Base-by-base conservation (phyloP, 2,797 vertebrate genomes). In the Thaleichthys pacificus region DNA sequence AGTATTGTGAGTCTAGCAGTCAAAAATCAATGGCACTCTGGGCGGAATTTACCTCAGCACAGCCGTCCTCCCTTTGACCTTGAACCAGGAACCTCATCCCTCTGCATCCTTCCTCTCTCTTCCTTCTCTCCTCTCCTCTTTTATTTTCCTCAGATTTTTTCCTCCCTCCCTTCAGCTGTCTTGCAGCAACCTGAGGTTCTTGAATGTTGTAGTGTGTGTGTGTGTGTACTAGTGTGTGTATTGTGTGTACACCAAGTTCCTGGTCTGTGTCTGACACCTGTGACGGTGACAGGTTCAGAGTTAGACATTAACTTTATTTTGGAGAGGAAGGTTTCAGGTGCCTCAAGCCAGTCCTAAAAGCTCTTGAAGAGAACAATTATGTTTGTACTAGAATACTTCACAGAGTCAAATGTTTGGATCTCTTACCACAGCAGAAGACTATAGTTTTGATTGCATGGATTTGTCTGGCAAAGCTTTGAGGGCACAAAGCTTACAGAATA, bases 41-140 rank as follows among this genome's bases (percentile, higher is more conserved):
- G 62, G 78, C 70, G 71, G 35, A 71, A 66, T 77, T 72, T 77
- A 77, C 79, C 69, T 72, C 76, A 73, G 42, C 66, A 47, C 42
- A 74, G 61, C 61, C 19, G 64, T 71, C 77, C 49, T 12, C 64
- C 65, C 61, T 69, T 49, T 82, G 82, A 85, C 84, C 81, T 88
- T 88, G 80, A 87, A 82, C 54, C 28, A 21, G 66, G 61, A 66
- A 28, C 47, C 69, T 72, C 71, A 68, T 61, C 76, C 28, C 17
- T 71, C 57, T 69, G 67, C 54, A 26, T 63, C 2, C 17, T 8
- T 26, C 42, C 28, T 3, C n/a, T 38, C 24, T 61, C 76, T 32
- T 72, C 57, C 67, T 67, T 61, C 7, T 79, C 3, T 32, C 26
- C 24, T 62, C 60, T 75, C 42, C 56, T 62, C 38, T 32, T 35